Conservation (phyloP, 2,888 invertebrate species). For the Habroteleia sp. region DNA sequence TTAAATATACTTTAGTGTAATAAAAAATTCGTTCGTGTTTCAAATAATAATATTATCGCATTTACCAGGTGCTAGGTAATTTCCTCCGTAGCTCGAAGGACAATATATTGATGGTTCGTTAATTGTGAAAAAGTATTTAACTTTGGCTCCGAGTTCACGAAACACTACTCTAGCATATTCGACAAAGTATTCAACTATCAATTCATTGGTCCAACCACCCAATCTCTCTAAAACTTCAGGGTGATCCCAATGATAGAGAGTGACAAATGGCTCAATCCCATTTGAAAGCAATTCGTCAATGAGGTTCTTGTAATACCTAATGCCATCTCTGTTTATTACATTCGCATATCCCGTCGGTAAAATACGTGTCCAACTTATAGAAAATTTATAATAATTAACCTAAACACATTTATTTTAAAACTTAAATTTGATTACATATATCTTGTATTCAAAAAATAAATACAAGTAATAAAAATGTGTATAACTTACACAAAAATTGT, state of each 20-base stretch:
- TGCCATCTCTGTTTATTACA: constrained; percentile 83
- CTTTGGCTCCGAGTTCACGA: constrained; percentile 84
- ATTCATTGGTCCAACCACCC: constrained; percentile 85
- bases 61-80: constrained; percentile 17
- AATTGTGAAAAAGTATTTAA: constrained; percentile 88
- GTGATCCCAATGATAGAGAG: constrained; percentile 86
- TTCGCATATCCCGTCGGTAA: constrained; percentile 84
- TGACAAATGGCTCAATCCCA: constrained; percentile 84
- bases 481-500: too few relatives aligned
- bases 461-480: too few relatives aligned
- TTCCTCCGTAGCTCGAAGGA: constrained; percentile 62
- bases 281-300: constrained; percentile 83
- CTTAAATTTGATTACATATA: too few relatives aligned
- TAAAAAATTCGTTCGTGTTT: too few relatives aligned
- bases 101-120: constrained; percentile 87
- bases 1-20: too few relatives aligned
- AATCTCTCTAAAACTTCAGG: constrained; percentile 84
- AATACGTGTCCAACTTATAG: constrained; percentile 86
- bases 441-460: too few relatives aligned
- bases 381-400: too few relatives aligned
- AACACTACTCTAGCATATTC: constrained; percentile 84
- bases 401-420: too few relatives aligned
- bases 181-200: constrained; percentile 83
- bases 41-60: too few relatives aligned
- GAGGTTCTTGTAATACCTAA: constrained; percentile 85